phyloP scores from a whole-genome alignment of 1,140 invertebrate species.

The Holcopasites calliopsidis region DNA sequence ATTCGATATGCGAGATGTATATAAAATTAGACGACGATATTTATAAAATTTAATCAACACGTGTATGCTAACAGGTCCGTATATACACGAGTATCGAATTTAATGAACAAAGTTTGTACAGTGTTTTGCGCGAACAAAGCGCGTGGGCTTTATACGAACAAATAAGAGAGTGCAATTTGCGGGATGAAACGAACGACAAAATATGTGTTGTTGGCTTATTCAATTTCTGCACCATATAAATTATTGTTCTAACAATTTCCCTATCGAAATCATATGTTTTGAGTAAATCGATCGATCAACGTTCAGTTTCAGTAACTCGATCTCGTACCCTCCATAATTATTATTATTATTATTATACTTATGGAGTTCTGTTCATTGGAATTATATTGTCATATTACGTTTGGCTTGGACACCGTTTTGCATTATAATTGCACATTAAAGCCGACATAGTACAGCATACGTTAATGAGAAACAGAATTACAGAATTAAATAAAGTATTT shows the following conservation, averaged over 20 bases:
- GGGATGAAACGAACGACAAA: neutral
- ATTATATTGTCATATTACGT: neutral
- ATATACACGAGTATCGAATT: slow-evolving; percentile 36
- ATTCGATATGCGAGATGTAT: neutral
- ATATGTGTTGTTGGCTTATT: neutral
- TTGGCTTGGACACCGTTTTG: neutral
- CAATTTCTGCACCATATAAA: too few species aligned
- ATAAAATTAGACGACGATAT: slow-evolving; percentile 26
- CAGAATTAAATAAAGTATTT: too few species aligned
- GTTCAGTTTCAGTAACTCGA: slow-evolving; percentile 3
- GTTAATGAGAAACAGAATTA: neutral
- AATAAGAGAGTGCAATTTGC: slow-evolving; percentile 3
- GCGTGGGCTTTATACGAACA: neutral
- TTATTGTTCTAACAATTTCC: slow-evolving; percentile 13
- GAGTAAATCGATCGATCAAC: neutral
- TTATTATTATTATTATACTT: neutral
- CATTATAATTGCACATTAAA: neutral
- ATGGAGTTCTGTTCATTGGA: neutral
- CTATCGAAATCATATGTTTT: neutral
- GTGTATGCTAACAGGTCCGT: slow-evolving; percentile 12
- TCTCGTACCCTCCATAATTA: neutral
- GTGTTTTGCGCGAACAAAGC: neutral
- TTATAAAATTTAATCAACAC: slow-evolving; percentile 37
- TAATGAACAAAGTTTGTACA: slow-evolving; percentile 29
- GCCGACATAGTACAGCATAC: too few species aligned